Base-by-base conservation (phyloP, 2,888 invertebrate species). In the Eupithecia vulgata region DNA sequence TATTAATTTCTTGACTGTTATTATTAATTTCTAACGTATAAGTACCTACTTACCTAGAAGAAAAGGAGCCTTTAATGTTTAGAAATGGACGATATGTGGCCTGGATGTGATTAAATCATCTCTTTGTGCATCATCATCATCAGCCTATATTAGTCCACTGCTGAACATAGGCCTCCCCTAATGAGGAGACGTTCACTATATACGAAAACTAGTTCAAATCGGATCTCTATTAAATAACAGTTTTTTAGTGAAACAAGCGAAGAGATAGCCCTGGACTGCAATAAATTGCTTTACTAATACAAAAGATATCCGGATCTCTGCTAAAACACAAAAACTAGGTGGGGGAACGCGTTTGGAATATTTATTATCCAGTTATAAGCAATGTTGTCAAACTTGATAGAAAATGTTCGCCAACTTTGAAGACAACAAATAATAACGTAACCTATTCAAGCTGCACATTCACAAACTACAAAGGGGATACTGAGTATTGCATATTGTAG, bases 231-330 rank as follows among this genome's bases (percentile, higher is more conserved):
- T 10, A 21, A 4, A 52, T 21, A 21, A 25, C 1, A 25, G 57
- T 25, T 57, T 52, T 52, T 57, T 13, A 34, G 37, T 67, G 67
- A 25, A 52, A 67, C 21, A 67, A 17, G 57, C 37, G 7, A 21
- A 21, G 5, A 42, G 52, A 37, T 2, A 68, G 68, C 12, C 59
- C 37, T 65, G 68, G 74, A 69, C 73, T 34, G n/a, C 65, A 88
- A 92, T 91, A 93, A 93, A 93, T 93, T 92, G 91, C 91, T 92
- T 91, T 87, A 89, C 90, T 93, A 92, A 92, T 91, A 91, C 91
- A 91, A 91, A 91, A 92, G 88, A 92, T 91, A 91, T 90, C 85
- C 82, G 84, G 85, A 84, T 85, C 82, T 81, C 80, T 81, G 81
- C 81, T 81, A 82, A 87, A 86, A 82, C 80, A 79, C 81, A 89